A percentile compares a stretch with the other conserved stretches of the same genome.
Evolutionary conservation across 2,113 vertebrate species (phyloP).

Genomic region (Dasypus novemcinctus): DNA sequence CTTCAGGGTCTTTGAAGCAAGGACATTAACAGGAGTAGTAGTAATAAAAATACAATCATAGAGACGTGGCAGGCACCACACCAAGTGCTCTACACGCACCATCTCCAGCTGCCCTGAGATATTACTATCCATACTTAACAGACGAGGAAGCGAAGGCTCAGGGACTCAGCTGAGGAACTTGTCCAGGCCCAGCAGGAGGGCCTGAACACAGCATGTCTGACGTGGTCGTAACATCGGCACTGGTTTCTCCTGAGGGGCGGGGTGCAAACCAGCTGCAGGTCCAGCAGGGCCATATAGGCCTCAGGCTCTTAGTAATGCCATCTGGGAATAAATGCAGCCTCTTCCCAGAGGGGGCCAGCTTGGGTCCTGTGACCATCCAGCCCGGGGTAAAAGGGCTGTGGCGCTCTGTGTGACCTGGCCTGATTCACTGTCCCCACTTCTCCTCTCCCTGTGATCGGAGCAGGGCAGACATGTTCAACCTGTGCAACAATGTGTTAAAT

Average conservation of each 20-base stretch:
- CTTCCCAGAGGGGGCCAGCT: not conserved
- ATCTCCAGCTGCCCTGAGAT: not conserved
- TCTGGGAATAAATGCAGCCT: slow-evolving; percentile 13
- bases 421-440: not conserved
- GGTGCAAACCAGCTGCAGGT: too few species aligned
- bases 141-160: not conserved
- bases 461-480: not conserved
- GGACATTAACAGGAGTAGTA: not conserved
- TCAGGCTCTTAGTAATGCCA: not conserved
- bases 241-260: not conserved
- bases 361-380: not conserved
- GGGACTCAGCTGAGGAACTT: not conserved
- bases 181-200: not conserved
- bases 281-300: not conserved
- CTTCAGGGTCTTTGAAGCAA: not conserved
- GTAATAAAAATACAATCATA: not conserved
- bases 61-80: not conserved
- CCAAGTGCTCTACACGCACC: not conserved
- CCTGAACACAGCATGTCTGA: not conserved
- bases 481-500: too few species aligned
- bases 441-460: not conserved
- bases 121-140: not conserved
- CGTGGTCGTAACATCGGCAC: not conserved
- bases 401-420: not conserved
- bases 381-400: too few species aligned